These are phyloP conservation scores for Antheraea mylitta DNA, from an alignment of 1,140 invertebrate species.

Conservation along the genomic window DNA sequence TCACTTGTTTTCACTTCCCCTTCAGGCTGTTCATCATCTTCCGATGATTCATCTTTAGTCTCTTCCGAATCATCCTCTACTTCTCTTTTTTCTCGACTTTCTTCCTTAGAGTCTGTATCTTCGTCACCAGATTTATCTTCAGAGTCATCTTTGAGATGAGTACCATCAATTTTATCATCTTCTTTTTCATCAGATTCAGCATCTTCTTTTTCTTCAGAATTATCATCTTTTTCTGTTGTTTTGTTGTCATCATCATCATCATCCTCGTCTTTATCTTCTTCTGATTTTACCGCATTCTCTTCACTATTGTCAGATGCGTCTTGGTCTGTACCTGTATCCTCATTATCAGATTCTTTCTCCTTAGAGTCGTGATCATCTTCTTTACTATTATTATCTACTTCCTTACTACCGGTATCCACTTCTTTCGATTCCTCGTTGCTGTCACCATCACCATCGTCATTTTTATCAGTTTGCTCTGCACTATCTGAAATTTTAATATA, in stretches of 20 bases:
- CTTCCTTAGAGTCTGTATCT: slow-evolving; percentile 22
- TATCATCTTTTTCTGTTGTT: slow-evolving; percentile 36
- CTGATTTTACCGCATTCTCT: slow-evolving; percentile 52
- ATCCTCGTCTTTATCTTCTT: slow-evolving; percentile 66
- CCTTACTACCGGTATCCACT: slow-evolving; percentile 34
- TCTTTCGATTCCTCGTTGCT: slow-evolving; percentile 40
- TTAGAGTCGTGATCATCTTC: slow-evolving; percentile 33
- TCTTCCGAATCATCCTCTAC: slow-evolving; percentile 20
- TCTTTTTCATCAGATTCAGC: slow-evolving; percentile 45
- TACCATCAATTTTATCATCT: slow-evolving; percentile 19
- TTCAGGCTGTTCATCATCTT: slow-evolving; percentile 25
- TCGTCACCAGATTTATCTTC: slow-evolving; percentile 12
- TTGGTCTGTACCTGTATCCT: slow-evolving; percentile 35
- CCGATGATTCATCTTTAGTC: slow-evolving; percentile 20
- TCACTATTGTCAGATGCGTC: slow-evolving; percentile 45
- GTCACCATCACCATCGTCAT: slow-evolving; percentile 36
- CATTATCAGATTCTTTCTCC: slow-evolving; percentile 40
- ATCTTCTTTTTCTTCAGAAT: slow-evolving; percentile 51
- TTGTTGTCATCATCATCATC: slow-evolving; percentile 59
- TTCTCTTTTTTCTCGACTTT: slow-evolving; percentile 20
- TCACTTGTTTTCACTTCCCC: slow-evolving; percentile 24
- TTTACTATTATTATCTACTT: slow-evolving; percentile 38
- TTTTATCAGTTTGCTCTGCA: slow-evolving; percentile 32
- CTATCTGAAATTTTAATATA: slow-evolving; percentile 8
- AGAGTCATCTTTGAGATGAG: slow-evolving; percentile 17